phyloP scores from a whole-genome alignment of 2,797 vertebrate genomes.

The Anisognathus igniventris region DNA sequence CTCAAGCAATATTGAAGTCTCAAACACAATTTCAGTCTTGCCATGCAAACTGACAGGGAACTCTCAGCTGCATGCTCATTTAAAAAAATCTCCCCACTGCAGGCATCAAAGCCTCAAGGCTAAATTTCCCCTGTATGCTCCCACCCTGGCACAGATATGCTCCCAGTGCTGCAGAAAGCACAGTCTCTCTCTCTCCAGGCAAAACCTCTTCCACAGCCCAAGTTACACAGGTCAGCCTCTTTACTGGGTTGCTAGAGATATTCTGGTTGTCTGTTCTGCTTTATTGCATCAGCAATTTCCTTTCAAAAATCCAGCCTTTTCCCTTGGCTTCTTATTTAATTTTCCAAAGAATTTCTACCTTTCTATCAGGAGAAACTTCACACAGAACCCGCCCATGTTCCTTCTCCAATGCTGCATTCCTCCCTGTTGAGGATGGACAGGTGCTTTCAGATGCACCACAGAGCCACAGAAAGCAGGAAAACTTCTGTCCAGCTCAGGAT shows the following conservation, averaged over 20 bases:
- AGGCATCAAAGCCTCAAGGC: neutral
- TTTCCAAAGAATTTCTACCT: neutral
- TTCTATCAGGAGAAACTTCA: neutral
- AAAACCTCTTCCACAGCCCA: neutral
- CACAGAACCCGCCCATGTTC: accelerated
- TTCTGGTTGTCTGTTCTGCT: neutral
- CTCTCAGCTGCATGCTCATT: neutral
- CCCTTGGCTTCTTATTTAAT: neutral
- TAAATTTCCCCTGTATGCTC: neutral
- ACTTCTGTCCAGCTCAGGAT: neutral
- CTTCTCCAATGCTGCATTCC: neutral
- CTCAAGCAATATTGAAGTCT: neutral
- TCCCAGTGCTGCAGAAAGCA: neutral
- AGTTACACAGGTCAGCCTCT: neutral
- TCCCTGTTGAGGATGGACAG: neutral
- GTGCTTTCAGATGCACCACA: neutral
- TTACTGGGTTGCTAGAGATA: neutral
- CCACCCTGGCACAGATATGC: neutral
- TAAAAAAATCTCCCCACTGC: neutral
- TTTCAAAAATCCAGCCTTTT: neutral
- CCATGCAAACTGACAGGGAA: neutral
- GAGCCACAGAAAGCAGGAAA: neutral
- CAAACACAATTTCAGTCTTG: neutral
- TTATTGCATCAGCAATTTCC: neutral
- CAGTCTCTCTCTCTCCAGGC: neutral